Conservation (phyloP, 1,140 invertebrate species). For the Atopsyche davidsoni region DNA sequence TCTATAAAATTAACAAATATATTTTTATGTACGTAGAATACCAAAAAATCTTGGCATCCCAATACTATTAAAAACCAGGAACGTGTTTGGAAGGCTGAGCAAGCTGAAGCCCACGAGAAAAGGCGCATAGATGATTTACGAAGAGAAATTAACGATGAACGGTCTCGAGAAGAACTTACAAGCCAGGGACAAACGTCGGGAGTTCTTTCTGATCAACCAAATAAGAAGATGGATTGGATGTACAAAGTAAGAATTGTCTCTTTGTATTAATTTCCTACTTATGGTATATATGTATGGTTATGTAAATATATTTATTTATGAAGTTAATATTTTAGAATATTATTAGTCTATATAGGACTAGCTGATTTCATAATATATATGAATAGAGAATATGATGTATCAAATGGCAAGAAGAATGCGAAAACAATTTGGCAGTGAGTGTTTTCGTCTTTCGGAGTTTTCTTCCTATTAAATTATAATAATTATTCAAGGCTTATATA, state of each 20-base stretch:
- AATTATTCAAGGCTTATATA: too few species aligned
- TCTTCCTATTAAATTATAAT: too few species aligned
- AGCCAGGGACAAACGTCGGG: conserved; percentile 55
- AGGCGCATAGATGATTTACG: conserved; percentile 61
- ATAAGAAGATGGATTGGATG: conserved; percentile 84
- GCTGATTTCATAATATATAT: too few species aligned
- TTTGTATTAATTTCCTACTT: conserved; percentile 3
- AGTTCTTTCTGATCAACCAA: conserved; percentile 47
- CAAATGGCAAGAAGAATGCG: too few species aligned
- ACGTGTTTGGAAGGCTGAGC: conserved; percentile 71
- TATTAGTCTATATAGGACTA: too few species aligned
- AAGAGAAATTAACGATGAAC: conserved; percentile 60
- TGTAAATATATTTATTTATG: not conserved
- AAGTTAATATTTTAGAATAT: not conserved
- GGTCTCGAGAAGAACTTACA: conserved; percentile 59
- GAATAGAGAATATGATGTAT: too few species aligned
- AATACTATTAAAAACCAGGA: conserved; percentile 73
- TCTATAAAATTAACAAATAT: not conserved
- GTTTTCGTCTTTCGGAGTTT: too few species aligned
- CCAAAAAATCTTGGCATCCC: conserved; percentile 77
- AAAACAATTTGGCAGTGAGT: too few species aligned
- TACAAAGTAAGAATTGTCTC: conserved; percentile 58
- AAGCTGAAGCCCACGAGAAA: conserved; percentile 62
- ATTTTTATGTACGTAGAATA: conserved; percentile 48
- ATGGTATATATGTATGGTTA: not conserved